Percentiles rank a stretch among this genome's conserved stretches.
phyloP scores from a whole-genome alignment of 2,113 vertebrate genomes.

The Gnathonemus longibarbis region DNA sequence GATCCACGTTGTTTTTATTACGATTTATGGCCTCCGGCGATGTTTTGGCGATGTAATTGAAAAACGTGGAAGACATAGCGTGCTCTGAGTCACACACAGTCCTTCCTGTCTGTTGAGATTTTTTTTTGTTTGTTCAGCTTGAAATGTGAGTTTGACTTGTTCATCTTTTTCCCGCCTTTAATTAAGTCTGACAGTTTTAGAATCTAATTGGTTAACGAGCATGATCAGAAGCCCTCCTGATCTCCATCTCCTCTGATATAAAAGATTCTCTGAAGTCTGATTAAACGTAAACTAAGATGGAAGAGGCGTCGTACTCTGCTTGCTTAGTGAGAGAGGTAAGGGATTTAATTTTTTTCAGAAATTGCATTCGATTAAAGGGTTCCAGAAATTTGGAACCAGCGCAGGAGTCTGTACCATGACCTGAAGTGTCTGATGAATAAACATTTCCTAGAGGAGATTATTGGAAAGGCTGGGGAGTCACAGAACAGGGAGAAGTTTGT shows the following conservation, averaged over 20 bases:
- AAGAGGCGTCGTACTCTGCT: not conserved
- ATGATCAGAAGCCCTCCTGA: conserved; percentile 20
- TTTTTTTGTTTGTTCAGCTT: conserved; percentile 10
- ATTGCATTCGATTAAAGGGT: conserved; percentile 3
- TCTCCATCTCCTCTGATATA: not conserved
- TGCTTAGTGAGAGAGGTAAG: not conserved
- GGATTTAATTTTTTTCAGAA: not conserved
- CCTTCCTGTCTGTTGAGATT: conserved; percentile 16
- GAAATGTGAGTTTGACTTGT: conserved; percentile 17
- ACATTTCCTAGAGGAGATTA: not conserved
- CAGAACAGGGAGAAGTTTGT: not conserved
- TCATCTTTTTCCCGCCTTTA: conserved; percentile 19
- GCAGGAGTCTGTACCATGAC: not conserved
- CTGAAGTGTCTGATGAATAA: not conserved
- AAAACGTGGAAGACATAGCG: conserved; percentile 31
- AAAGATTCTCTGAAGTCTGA: not conserved
- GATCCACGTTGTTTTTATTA: conserved; percentile 73
- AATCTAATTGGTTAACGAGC: conserved; percentile 20
- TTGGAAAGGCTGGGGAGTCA: not conserved
- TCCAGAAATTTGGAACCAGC: not conserved
- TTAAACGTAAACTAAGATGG: not conserved
- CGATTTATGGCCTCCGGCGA: conserved; percentile 58
- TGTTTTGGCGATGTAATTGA: conserved; percentile 51
- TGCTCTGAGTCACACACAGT: conserved; percentile 18
- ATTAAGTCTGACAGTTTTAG: conserved; percentile 26